Conservation (phyloP, 2,113 vertebrate species). For the Xerus inauris region DNA sequence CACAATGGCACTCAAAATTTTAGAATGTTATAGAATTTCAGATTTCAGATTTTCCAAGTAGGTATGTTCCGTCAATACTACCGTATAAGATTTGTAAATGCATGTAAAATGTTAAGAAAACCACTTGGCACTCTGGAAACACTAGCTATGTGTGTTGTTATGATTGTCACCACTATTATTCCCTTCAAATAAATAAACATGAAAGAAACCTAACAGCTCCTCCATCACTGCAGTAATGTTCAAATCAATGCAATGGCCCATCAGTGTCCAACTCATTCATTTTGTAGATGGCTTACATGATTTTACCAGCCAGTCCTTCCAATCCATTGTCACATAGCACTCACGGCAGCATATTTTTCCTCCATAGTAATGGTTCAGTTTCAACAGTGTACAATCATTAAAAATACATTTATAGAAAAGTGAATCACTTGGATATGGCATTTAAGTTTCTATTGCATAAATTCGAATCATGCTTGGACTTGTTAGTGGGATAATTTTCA, state of each 20-base stretch:
- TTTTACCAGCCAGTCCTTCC: not conserved
- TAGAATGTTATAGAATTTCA: not conserved
- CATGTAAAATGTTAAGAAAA: not conserved
- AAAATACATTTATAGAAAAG: not conserved
- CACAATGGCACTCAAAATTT: not conserved
- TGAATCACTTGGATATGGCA: not conserved
- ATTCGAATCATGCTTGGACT: not conserved
- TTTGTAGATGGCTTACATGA: rapidly evolving
- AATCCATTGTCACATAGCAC: not conserved
- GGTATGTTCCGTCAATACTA: not conserved
- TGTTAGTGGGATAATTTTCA: not conserved
- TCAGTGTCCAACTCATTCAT: rapidly evolving
- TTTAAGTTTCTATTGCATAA: not conserved
- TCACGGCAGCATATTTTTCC: too few relatives aligned
- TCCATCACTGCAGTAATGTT: rapidly evolving
- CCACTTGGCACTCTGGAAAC: not conserved
- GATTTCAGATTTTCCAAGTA: not conserved
- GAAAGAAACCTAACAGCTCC: not conserved
- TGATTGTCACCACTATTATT: not conserved
- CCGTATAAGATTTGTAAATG: not conserved
- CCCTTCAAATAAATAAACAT: not conserved
- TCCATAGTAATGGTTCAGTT: not conserved
- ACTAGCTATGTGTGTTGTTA: not conserved
- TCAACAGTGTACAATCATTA: not conserved
- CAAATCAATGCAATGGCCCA: not conserved